phyloP scores from a whole-genome alignment of 2,797 vertebrate genomes.

The Rhinella marina region DNA sequence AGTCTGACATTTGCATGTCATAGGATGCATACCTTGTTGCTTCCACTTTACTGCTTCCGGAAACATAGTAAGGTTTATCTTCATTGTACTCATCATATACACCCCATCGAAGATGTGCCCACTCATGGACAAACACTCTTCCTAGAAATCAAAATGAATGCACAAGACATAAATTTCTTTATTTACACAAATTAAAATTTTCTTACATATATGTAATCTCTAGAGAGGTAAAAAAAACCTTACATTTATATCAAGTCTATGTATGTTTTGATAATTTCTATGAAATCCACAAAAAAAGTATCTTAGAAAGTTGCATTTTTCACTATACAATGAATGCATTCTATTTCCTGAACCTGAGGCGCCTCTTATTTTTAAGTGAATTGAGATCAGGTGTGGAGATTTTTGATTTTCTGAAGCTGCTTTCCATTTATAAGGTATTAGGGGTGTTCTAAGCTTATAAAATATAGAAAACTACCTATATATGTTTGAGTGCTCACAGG shows the following conservation, averaged over 20 bases:
- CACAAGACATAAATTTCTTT: background rate
- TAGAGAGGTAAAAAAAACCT: background rate
- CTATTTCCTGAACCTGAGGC: too few relatives aligned
- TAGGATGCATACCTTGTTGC: conserved; percentile 66
- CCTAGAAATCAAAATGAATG: conserved; percentile 62
- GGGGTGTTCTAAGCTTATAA: too few relatives aligned
- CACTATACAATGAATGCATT: too few relatives aligned
- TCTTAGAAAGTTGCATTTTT: too few relatives aligned
- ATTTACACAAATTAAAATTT: background rate
- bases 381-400: too few relatives aligned
- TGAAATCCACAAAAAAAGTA: too few relatives aligned
- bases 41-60: conserved; percentile 17
- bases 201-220: background rate
- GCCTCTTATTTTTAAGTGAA: too few relatives aligned
- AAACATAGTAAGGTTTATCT: conserved; percentile 68
- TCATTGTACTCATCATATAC: conserved; percentile 74
- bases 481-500: too few relatives aligned
- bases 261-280: too few relatives aligned
- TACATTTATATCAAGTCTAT: background rate
- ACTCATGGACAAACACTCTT: conserved; percentile 73
- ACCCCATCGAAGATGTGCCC: conserved; percentile 76
- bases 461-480: too few relatives aligned
- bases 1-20: background rate
- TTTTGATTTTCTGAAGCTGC: too few relatives aligned
- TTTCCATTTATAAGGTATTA: too few relatives aligned